Evolutionary conservation across 1,140 invertebrate genomes (phyloP), one percentile per base, ranked within the genome.

Genomic region (Goniozus legneri): DNA sequence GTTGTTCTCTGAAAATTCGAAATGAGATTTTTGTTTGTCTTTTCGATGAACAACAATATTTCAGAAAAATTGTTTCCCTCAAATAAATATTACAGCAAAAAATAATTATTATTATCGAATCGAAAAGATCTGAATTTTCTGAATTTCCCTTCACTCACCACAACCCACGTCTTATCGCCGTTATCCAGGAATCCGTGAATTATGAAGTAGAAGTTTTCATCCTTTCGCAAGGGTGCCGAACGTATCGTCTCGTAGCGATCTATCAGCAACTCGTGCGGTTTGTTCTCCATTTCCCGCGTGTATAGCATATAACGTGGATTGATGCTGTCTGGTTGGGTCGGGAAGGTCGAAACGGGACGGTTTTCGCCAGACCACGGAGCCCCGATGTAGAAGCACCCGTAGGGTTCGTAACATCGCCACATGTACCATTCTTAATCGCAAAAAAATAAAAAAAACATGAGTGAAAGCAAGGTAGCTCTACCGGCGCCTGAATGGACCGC

Each of bases 151-250:
- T 18, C 16, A 63, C 62, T 66, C 18, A 76, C 75, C 55, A 69
- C 8, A 36, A 91, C 87, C 91, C 91, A 93, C 21, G 78, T 73
- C 54, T 87, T 86, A 47, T 85, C 79, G 3, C 90, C 89, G 33
- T 85, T 84, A 59, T 94, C 91, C 22, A 93, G 70, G 62, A 91
- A 95, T 6, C 92, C 92, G 59, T 95, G 92, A 8, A 85, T 80
- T 22, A 95, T 82, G 46, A 93, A 79, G 59, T 84, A 92, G 30
- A 88, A 79, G 18, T 83, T 83, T 13, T 80, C 80, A 3, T 70
- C 62, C 2, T 80, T 74, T 60, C 83, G 79, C 1, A 89, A 72
- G 31, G 80, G 81, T 12, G 83, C 75, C 30, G 73, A 67, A 15
- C 58, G 71, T 19, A 88, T 80, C 15, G 79, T 81, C 3, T 82